These are phyloP conservation scores for Ectemnius lituratus DNA, from an alignment of 2,888 invertebrate species.

Conservation along the genomic window DNA sequence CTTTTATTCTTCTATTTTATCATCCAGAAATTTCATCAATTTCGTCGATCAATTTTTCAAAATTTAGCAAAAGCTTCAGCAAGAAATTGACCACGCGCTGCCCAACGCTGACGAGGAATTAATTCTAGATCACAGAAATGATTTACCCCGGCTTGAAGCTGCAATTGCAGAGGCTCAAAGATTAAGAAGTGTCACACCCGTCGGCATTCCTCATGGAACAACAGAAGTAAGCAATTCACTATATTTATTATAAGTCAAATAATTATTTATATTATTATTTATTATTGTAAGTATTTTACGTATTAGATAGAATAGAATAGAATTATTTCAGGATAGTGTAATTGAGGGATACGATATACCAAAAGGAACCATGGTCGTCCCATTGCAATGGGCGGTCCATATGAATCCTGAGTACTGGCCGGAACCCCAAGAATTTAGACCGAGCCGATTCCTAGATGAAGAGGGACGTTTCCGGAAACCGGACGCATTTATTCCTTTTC, in stretches of 20 bases:
- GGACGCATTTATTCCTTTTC: slow-evolving; percentile 89
- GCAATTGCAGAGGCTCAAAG: slow-evolving; percentile 89
- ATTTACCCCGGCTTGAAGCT: slow-evolving; percentile 84
- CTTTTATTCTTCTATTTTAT: no score
- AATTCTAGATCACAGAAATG: slow-evolving; percentile 80
- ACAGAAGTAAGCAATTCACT: slow-evolving; percentile 75
- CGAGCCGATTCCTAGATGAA: slow-evolving; percentile 84
- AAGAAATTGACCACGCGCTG: slow-evolving; percentile 78
- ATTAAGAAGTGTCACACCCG: slow-evolving; percentile 87
- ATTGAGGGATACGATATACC: slow-evolving; percentile 84
- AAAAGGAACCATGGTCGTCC: slow-evolving; percentile 86
- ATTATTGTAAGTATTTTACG: no score
- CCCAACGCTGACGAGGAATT: slow-evolving; percentile 69
- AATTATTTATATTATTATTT: slow-evolving; percentile 12
- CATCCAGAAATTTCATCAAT: no score
- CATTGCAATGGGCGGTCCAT: slow-evolving; percentile 90
- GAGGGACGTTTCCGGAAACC: slow-evolving; percentile 83
- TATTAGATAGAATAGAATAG: no score
- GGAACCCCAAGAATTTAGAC: slow-evolving; percentile 84
- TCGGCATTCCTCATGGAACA: slow-evolving; percentile 92
- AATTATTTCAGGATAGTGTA: slow-evolving; percentile 78
- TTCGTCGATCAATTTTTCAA: not conserved
- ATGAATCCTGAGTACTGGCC: slow-evolving; percentile 85
- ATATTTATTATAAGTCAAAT: not conserved
- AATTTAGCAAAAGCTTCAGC: slow-evolving; percentile 81